Evolutionary conservation across 1,140 invertebrate genomes (phyloP).

Genomic region (Drosophila carrolli): DNA sequence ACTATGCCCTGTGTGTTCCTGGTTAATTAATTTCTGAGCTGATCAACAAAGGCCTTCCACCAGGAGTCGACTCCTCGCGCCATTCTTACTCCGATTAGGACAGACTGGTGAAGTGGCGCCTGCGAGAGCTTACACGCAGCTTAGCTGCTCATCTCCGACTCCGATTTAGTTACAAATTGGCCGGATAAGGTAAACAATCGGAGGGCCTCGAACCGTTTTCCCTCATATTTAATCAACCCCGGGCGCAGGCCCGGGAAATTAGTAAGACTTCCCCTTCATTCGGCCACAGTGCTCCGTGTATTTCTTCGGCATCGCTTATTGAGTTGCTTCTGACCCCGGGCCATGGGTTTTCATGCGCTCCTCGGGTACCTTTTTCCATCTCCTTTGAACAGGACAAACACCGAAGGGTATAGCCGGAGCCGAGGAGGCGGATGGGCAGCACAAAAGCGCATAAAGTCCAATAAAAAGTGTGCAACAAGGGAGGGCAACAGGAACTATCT

Average conservation of each 20-base stretch:
- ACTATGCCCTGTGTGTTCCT: slow-evolving; percentile 58
- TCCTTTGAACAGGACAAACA: slow-evolving; percentile 58
- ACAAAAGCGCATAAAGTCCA: slow-evolving; percentile 82
- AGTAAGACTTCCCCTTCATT: slow-evolving; percentile 64
- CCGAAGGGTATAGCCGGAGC: slow-evolving; percentile 9
- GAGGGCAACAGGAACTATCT: slow-evolving; percentile 71
- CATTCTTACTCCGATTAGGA: slow-evolving; percentile 27
- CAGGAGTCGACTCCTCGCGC: not conserved
- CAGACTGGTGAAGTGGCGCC: slow-evolving; percentile 63
- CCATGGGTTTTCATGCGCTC: slow-evolving; percentile 69
- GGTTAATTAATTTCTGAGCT: slow-evolving; percentile 80
- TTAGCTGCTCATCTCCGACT: slow-evolving; percentile 52
- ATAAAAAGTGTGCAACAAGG: slow-evolving; percentile 76
- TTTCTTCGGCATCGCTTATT: slow-evolving; percentile 57
- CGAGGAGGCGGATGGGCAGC: slow-evolving; percentile 8
- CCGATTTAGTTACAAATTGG: slow-evolving; percentile 79
- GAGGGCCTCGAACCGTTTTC: slow-evolving; percentile 47
- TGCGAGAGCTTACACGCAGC: slow-evolving; percentile 74
- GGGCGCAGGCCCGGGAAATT: slow-evolving; percentile 51
- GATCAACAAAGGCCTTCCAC: slow-evolving; percentile 67
- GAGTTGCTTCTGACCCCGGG: slow-evolving; percentile 68
- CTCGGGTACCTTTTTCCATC: slow-evolving; percentile 25
- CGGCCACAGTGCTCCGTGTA: slow-evolving; percentile 10
- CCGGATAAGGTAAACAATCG: slow-evolving; percentile 52
- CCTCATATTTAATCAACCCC: slow-evolving; percentile 75